phyloP scores from a whole-genome alignment of 2,888 invertebrate species.

The Galerucella nymphaeae region DNA sequence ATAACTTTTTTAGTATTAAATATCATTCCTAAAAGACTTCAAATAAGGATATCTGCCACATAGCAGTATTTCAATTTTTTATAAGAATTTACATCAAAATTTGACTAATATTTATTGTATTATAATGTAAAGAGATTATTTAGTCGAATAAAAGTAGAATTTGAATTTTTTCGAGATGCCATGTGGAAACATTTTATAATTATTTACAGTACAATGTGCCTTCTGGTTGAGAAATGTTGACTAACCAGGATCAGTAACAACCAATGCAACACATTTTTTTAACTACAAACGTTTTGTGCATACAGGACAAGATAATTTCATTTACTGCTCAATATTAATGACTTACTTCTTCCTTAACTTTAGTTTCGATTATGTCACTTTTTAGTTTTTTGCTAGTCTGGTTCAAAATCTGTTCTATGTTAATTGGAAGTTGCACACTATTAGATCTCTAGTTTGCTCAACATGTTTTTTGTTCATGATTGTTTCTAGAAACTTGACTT shows the following conservation, averaged over 20 bases:
- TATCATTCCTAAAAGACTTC: constrained; percentile 42
- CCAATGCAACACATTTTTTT: background rate
- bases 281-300: background rate
- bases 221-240: constrained; percentile 10
- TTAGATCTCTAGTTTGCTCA: too few species aligned
- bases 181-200: constrained; percentile 30
- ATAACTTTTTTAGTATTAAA: constrained; percentile 29
- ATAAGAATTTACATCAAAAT: constrained; percentile 34
- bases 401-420: too few species aligned
- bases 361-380: too few species aligned
- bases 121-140: constrained; percentile 45
- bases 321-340: too few species aligned
- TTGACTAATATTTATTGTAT: constrained; percentile 43
- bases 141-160: constrained; percentile 34
- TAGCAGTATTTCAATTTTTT: constrained; percentile 44
- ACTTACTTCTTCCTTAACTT: too few species aligned
- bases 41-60: constrained; percentile 35
- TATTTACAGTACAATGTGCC: constrained; percentile 26
- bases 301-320: background rate
- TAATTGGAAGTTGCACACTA: too few species aligned
- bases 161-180: constrained; percentile 35
- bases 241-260: constrained; percentile 1
- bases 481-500: too few species aligned
- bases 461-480: too few species aligned
- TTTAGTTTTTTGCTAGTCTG: too few species aligned